These are phyloP conservation scores for Laothoe populi DNA, from an alignment of 2,888 invertebrate species.

Conservation along the genomic window DNA sequence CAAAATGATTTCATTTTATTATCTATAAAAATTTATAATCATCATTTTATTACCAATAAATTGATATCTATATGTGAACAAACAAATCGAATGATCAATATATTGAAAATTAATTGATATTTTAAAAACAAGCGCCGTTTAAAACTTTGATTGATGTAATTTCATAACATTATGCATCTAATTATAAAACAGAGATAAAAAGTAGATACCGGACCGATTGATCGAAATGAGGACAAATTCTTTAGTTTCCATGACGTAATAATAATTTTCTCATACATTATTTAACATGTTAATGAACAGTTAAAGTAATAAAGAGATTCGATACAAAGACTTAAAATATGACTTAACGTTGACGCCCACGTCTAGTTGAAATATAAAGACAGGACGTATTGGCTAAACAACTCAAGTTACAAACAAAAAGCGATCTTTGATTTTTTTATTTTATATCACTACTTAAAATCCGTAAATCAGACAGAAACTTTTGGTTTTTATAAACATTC, in stretches of 20 bases:
- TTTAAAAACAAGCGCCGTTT: constrained; percentile 47
- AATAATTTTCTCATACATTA: constrained; percentile 49
- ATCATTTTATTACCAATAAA: constrained; percentile 49
- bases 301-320: constrained; percentile 58
- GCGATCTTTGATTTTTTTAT: constrained; percentile 24
- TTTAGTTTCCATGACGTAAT: constrained; percentile 44
- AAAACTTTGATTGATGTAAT: constrained; percentile 52
- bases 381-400: constrained; percentile 39
- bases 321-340: constrained; percentile 60
- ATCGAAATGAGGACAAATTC: constrained; percentile 46
- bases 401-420: constrained; percentile 41
- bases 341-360: constrained; percentile 61
- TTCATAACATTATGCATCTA: constrained; percentile 48
- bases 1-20: constrained; percentile 47
- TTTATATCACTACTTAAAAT: not conserved
- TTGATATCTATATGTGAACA: constrained; percentile 42
- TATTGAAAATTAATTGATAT: constrained; percentile 53
- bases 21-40: constrained; percentile 45
- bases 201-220: constrained; percentile 40
- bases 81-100: constrained; percentile 49
- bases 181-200: constrained; percentile 49
- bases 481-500: no score
- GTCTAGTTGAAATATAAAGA: constrained; percentile 50
- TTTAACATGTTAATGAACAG: constrained; percentile 52
- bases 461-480: no score